A percentile compares a stretch with the other conserved stretches of the same genome.
phyloP scores from a whole-genome alignment of 2,797 vertebrate species.

The Aythya fuligula region DNA sequence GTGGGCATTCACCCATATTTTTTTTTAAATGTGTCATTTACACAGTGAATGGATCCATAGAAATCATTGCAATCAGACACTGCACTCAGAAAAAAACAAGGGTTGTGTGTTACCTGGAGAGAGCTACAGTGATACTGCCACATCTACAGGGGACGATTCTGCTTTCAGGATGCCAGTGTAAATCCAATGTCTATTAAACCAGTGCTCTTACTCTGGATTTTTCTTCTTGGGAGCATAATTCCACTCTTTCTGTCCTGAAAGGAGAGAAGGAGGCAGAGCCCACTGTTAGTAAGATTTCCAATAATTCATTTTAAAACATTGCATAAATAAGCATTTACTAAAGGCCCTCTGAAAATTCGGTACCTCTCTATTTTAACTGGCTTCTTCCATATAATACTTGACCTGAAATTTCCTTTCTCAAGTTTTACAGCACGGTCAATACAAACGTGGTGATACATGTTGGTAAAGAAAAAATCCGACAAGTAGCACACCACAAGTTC shows the following conservation, averaged over 20 bases:
- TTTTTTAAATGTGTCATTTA: slow-evolving; percentile 51
- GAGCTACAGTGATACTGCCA: neutral
- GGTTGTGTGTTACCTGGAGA: neutral
- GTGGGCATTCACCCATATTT: slow-evolving; percentile 12
- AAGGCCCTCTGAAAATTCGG: neutral
- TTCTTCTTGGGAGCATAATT: neutral
- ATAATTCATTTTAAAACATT: neutral
- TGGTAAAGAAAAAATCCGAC: neutral
- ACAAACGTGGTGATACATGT: neutral
- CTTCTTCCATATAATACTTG: neutral
- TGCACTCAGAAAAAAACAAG: neutral
- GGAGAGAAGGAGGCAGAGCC: neutral
- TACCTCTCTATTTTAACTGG: neutral
- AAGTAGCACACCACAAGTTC: neutral
- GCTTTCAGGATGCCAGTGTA: neutral
- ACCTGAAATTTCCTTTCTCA: neutral
- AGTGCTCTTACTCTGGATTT: accelerated
- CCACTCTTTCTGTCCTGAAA: neutral
- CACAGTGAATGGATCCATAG: neutral
- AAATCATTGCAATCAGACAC: neutral
- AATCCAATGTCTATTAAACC: neutral
- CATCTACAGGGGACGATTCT: neutral
- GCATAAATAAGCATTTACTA: neutral
- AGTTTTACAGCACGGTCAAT: neutral
- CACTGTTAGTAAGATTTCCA: neutral